These are phyloP conservation scores for Syndactyla subalaris DNA, from an alignment of 2,797 vertebrate species.

Conservation along the genomic window DNA sequence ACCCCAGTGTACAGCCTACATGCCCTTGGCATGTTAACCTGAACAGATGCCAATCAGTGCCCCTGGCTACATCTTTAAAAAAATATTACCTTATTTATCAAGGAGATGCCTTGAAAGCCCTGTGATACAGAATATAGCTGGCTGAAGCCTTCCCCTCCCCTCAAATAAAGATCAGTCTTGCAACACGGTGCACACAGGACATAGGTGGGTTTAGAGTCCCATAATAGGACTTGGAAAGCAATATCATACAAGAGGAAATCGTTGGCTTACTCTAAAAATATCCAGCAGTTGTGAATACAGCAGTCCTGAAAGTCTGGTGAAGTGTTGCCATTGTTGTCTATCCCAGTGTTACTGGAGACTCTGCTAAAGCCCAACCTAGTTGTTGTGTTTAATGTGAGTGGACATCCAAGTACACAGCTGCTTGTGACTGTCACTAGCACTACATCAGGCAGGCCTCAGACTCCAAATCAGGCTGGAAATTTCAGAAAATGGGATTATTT, in stretches of 20 bases:
- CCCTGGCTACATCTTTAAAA: not conserved
- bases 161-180: not conserved
- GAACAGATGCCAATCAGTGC: not conserved
- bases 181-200: not conserved
- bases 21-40: not conserved
- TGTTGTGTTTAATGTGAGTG: not conserved
- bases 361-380: not conserved
- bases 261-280: not conserved
- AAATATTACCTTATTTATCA: not conserved
- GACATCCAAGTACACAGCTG: not conserved
- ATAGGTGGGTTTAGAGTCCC: not conserved
- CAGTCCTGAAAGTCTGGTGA: not conserved
- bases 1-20: accelerated
- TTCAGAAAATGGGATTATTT: not conserved
- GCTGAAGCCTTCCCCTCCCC: not conserved
- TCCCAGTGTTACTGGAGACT: not conserved
- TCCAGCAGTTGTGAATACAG: not conserved
- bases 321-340: accelerated
- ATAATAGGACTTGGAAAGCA: not conserved
- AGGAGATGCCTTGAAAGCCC: not conserved
- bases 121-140: not conserved
- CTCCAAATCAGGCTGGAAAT: not conserved
- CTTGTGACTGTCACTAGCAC: not conserved
- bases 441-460: not conserved
- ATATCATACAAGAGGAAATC: not conserved